Evolutionary conservation across 2,797 vertebrate genomes (phyloP), one percentile per base, ranked within the genome.

Genomic region (Aldrovandia affinis): DNA sequence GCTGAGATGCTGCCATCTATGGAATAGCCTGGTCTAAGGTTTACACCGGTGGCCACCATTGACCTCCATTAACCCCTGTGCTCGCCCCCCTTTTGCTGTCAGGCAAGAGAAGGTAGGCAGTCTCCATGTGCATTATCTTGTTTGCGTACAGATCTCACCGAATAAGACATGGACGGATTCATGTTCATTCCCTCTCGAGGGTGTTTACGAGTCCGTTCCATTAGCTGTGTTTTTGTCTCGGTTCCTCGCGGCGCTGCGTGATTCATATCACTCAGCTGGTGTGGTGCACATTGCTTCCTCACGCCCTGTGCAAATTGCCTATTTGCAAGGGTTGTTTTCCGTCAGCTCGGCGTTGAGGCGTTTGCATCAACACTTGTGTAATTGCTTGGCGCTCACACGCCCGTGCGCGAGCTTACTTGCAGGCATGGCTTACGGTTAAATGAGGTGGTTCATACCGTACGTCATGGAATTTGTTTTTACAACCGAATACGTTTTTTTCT

Each of bases 1-100:
- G 77, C 30, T 80, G 57, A 81, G 85, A 77, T 86, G 84, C 84
- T 78, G 65, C 87, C 81, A 86, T 91, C 78, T 84, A 84, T 77
- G 42, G 68, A 63, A 39, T 68, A 54, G 52, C 25, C 25, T 28
- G 9, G 33, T 30, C 36, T 25, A 44, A 50, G 1, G 14, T 18
- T 2, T 18, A 57, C 79, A 36, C 52, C 18, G 14, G 78, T 39
- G 55, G 12, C 79, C 54, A 42, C 12, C 15, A 33, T 39, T 80
- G 79, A 80, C 54, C 79, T 57, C 54, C 18, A 39, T 33, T 80
- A 80, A 57, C 79, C 86, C 83, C 75, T 81, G 80, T 63, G 20
- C n/a, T 83, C 82, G 78, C 83, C 59, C 63, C 52, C 54, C 80
- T 81, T 73, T 88, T 54, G 83, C 28, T 82, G 79, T 39, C 50